These are phyloP conservation scores for Macrotis lagotis DNA, from an alignment of 2,113 vertebrate species.

Conservation along the genomic window DNA sequence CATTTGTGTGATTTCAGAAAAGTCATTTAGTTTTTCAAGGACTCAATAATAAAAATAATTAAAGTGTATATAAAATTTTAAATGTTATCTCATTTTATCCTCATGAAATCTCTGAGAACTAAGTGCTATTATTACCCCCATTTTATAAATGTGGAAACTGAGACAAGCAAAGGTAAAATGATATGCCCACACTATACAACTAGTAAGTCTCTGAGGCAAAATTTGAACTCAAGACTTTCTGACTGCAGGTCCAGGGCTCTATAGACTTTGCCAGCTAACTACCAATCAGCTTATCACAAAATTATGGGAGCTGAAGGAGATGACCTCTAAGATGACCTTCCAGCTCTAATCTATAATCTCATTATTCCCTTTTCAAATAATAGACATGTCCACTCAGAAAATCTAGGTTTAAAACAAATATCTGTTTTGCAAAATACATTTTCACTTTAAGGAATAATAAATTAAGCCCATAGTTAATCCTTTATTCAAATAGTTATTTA, in stretches of 20 bases:
- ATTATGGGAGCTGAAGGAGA: not conserved
- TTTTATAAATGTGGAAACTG: conserved; percentile 2
- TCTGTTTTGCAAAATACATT: not conserved
- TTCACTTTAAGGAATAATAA: not conserved
- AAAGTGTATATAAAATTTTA: not conserved
- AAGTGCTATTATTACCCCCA: not conserved
- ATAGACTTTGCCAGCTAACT: not conserved
- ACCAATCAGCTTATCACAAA: not conserved
- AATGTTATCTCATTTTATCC: not conserved
- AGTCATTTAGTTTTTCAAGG: not conserved
- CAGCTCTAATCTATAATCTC: not conserved
- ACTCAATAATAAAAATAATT: not conserved
- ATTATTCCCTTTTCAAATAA: not conserved
- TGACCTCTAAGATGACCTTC: not conserved
- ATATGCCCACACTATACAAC: not conserved
- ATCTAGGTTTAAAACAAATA: not conserved
- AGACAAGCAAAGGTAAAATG: not conserved
- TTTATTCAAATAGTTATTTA: not conserved
- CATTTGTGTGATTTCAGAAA: not conserved
- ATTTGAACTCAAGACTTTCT: not conserved
- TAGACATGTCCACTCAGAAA: not conserved
- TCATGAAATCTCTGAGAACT: not conserved
- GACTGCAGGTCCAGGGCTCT: not conserved
- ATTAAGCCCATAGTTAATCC: not conserved
- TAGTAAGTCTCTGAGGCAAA: not conserved